Percentiles rank a stretch among this genome's conserved stretches.
Conservation (phyloP, 2,888 invertebrate genomes). For the Diloba caeruleocephala region DNA sequence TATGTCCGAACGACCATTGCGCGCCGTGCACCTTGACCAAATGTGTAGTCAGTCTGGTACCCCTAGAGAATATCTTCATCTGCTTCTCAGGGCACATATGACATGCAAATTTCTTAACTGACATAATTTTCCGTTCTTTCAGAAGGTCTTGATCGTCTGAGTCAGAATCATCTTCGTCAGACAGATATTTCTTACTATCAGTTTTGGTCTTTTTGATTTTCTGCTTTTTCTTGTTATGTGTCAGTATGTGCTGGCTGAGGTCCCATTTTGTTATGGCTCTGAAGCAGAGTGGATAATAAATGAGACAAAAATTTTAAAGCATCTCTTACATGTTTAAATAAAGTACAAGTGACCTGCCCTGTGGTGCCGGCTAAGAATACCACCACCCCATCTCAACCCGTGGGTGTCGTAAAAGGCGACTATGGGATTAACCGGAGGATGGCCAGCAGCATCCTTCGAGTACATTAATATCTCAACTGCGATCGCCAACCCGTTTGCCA, state of each 20-base stretch:
- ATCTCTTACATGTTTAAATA: too few species aligned
- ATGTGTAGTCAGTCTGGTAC: constrained; percentile 92
- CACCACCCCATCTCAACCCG: too few species aligned
- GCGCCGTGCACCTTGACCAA: constrained; percentile 92
- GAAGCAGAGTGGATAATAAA: too few species aligned
- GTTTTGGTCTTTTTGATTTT: constrained; percentile 16
- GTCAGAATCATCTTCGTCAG: constrained; percentile 66
- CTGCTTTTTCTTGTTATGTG: constrained; percentile 73
- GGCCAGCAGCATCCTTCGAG: too few species aligned
- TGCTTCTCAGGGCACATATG: constrained; percentile 91
- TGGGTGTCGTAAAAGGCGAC: too few species aligned
- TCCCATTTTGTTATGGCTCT: constrained; percentile 90
- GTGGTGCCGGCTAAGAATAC: too few species aligned
- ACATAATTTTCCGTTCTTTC: constrained; percentile 62
- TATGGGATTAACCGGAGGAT: too few species aligned
- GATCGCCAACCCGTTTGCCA: too few species aligned
- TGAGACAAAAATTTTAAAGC: too few species aligned
- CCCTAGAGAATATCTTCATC: constrained; percentile 89
- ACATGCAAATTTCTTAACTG: constrained; percentile 87
- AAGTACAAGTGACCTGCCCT: too few species aligned
- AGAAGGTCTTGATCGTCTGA: constrained; percentile 34
- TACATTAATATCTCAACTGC: too few species aligned
- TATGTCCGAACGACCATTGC: constrained; percentile 93
- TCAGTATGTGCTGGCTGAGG: constrained; percentile 88
- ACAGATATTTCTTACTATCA: constrained; percentile 50